phyloP scores from a whole-genome alignment of 2,797 vertebrate species.

The Scolopax bukidnonensis region DNA sequence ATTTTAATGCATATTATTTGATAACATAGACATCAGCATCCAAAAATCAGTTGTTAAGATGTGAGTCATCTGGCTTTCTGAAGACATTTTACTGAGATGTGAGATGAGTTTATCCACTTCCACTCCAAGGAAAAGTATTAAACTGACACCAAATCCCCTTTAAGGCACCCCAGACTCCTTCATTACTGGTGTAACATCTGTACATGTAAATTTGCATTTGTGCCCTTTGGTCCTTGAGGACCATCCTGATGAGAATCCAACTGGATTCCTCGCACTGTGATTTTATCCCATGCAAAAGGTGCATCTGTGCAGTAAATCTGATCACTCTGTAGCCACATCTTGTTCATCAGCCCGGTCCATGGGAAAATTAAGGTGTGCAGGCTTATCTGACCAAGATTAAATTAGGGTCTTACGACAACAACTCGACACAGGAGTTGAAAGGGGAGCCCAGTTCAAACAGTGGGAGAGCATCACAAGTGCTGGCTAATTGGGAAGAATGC shows the following conservation, averaged over 20 bases:
- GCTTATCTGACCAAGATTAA: not conserved
- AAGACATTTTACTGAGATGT: not conserved
- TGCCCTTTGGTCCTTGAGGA: not conserved
- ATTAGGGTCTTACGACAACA: not conserved
- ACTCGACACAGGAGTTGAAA: not conserved
- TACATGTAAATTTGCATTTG: rapidly evolving
- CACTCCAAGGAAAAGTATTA: not conserved
- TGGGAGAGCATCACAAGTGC: not conserved
- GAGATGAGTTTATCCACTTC: not conserved
- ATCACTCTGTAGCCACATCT: rapidly evolving
- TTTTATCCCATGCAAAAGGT: not conserved
- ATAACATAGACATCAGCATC: not conserved
- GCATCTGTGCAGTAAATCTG: not conserved
- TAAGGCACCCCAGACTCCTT: not conserved
- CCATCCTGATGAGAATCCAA: not conserved
- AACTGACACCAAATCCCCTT: not conserved
- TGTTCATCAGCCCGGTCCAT: not conserved
- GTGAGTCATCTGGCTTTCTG: not conserved
- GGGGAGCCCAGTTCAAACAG: not conserved
- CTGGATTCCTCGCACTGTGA: not conserved
- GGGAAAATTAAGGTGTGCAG: not conserved
- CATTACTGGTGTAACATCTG: rapidly evolving
- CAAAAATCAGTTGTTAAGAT: not conserved
- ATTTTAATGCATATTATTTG: not conserved
- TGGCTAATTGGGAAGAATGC: not conserved